Evolutionary conservation across 1,140 invertebrate species (phyloP).

Genomic region (Wiebesia pumilae): DNA sequence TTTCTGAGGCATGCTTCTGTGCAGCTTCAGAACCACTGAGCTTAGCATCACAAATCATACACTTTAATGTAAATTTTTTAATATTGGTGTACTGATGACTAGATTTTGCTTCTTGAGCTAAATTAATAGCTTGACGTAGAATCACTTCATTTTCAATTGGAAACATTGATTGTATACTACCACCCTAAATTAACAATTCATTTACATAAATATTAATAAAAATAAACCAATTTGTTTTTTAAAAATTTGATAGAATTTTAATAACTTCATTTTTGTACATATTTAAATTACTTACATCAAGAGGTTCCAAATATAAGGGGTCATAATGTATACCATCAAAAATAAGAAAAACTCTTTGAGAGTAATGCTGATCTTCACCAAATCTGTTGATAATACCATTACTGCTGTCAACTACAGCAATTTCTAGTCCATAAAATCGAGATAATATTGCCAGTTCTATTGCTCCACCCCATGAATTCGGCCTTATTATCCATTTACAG

Average conservation of each 20-base stretch:
- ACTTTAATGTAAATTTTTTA: slow-evolving; percentile 89
- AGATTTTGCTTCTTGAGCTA: slow-evolving; percentile 90
- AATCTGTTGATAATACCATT: slow-evolving; percentile 93
- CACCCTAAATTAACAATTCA: slow-evolving; percentile 74
- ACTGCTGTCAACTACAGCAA: slow-evolving; percentile 94
- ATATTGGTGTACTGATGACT: slow-evolving; percentile 93
- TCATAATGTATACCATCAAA: slow-evolving; percentile 99
- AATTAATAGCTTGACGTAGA: slow-evolving; percentile 85
- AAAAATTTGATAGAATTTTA: not conserved
- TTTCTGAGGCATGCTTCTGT: slow-evolving; percentile 87
- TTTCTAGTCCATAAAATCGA: slow-evolving; percentile 91
- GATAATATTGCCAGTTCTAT: slow-evolving; percentile 95
- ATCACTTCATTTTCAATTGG: slow-evolving; percentile 83
- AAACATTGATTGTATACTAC: slow-evolving; percentile 86
- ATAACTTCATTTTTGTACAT: not conserved
- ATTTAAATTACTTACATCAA: slow-evolving; percentile 73
- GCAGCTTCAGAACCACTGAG: slow-evolving; percentile 88
- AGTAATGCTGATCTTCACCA: slow-evolving; percentile 93
- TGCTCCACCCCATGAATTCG: slow-evolving; percentile 94
- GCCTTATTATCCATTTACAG: slow-evolving; percentile 89
- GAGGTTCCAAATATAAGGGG: slow-evolving; percentile 89
- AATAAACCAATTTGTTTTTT: not conserved
- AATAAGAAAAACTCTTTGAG: slow-evolving; percentile 89
- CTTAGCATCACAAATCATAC: slow-evolving; percentile 84
- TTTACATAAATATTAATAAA: not conserved